Percentiles rank a stretch among this genome's conserved stretches.
phyloP scores from a whole-genome alignment of 2,113 vertebrate genomes.

The Fulmarus glacialis region DNA sequence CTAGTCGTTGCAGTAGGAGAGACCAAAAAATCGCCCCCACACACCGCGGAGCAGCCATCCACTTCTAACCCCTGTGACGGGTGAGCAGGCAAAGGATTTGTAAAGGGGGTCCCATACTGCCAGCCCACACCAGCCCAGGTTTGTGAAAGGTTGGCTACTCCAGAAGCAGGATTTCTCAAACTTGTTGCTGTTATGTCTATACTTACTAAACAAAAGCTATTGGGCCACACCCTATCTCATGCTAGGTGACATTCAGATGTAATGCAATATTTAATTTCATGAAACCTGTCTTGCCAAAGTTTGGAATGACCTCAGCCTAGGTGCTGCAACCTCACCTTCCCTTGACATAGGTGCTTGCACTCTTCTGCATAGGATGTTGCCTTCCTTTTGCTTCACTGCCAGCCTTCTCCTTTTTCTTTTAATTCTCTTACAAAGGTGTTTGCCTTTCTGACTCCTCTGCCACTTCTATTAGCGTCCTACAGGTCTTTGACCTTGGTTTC shows the following conservation, averaged over 20 bases:
- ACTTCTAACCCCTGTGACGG: fast-evolving
- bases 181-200: neutral
- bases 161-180: neutral
- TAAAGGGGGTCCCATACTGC: neutral
- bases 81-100: neutral
- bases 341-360: fast-evolving
- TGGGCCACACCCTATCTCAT: neutral
- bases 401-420: neutral
- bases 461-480: neutral
- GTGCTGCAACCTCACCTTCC: neutral
- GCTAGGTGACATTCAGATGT: neutral
- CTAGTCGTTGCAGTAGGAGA: neutral
- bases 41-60: neutral
- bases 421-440: neutral
- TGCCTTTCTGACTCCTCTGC: neutral
- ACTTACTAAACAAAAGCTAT: neutral
- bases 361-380: neutral
- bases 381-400: neutral
- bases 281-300: neutral
- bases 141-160: neutral
- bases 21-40: neutral
- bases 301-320: neutral
- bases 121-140: neutral
- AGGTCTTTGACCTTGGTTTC: neutral
- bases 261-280: slow-evolving; percentile 5